A percentile compares a stretch with the other conserved stretches of the same genome.
Evolutionary conservation across 2,888 invertebrate genomes (phyloP).

Genomic region (Leucophora obtusa): DNA sequence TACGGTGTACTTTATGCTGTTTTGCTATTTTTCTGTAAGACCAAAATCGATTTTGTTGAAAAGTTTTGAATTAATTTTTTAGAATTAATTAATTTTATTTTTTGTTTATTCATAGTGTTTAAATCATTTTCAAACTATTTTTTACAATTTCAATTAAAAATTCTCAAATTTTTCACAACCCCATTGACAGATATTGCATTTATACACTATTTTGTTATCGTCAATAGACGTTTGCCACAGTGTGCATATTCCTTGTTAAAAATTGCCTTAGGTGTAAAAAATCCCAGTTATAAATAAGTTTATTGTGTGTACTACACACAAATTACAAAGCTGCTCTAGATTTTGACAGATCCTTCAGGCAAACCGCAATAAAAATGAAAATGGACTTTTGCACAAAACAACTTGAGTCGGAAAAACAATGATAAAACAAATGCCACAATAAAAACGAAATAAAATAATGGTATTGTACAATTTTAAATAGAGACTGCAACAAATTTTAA

Average conservation of each 20-base stretch:
- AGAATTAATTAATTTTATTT: too few relatives aligned
- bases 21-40: too few relatives aligned
- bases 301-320: conserved; percentile 16
- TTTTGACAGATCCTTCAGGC: conserved; percentile 58
- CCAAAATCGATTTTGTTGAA: too few relatives aligned
- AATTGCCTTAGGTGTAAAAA: conserved; percentile 33
- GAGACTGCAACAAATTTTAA: too few relatives aligned
- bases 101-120: too few relatives aligned
- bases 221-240: background rate
- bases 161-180: too few relatives aligned
- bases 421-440: background rate
- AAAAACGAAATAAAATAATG: conserved; percentile 13
- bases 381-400: conserved; percentile 47
- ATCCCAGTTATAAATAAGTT: conserved; percentile 47
- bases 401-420: background rate
- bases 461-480: conserved; percentile 3
- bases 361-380: conserved; percentile 48
- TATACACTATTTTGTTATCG: too few relatives aligned
- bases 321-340: conserved; percentile 60
- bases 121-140: too few relatives aligned
- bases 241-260: conserved; percentile 29
- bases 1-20: too few relatives aligned
- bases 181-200: too few relatives aligned
- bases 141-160: too few relatives aligned
- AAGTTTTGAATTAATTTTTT: too few relatives aligned